Base-by-base conservation (phyloP, 2,888 invertebrate genomes). In the Caenorhabditis sp. region DNA sequence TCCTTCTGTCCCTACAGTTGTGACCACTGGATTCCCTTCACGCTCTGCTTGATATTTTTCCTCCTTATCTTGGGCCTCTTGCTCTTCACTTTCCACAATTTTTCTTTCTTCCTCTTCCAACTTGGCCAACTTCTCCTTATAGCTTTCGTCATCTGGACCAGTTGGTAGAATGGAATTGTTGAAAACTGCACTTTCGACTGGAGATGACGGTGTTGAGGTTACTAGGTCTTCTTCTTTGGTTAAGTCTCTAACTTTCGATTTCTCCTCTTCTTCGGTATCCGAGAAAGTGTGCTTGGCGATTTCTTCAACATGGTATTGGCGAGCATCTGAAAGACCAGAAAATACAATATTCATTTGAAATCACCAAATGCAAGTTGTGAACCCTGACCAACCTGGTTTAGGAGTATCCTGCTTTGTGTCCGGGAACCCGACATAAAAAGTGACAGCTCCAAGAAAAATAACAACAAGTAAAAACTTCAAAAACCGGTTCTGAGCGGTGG, bases 351-450 rank as follows among this genome's bases (percentile, higher is more conserved):
- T 19, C 12, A 26, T 24, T 54, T 26, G 51, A 51, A 12, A 47
- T 12, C 14, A 19, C 12, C 38, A 2, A 10, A 10, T 12, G 38
- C 6, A 38, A 38, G 12, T n/a, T n/a, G n/a, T n/a, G n/a, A n/a
- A n/a, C 10, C 14, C 16, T 19, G 19, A 31, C 49, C 35, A 7
- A 68, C 68, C 68, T 68, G 68, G 22, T 26, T 54, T 51, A 0
- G 68, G 54, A 26, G 54, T 26, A 1, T 35, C 54, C n/a, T 22
- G 10, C 16, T 51, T 51, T 16, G 51, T 19, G 10, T 66, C 49
- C 2, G 66, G 66, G 22, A n/a, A 66, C 6, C 66, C 66, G 19
- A 66, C 31, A 66, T 51, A 66, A 66, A 66, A 66, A 14, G 66
- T 49, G 10, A 51, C 12, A 10, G 19, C 12, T 14, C 31, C 35